These are phyloP conservation scores for Cyprinella venusta DNA, from an alignment of 2,797 vertebrate genomes.

Conservation along the genomic window DNA sequence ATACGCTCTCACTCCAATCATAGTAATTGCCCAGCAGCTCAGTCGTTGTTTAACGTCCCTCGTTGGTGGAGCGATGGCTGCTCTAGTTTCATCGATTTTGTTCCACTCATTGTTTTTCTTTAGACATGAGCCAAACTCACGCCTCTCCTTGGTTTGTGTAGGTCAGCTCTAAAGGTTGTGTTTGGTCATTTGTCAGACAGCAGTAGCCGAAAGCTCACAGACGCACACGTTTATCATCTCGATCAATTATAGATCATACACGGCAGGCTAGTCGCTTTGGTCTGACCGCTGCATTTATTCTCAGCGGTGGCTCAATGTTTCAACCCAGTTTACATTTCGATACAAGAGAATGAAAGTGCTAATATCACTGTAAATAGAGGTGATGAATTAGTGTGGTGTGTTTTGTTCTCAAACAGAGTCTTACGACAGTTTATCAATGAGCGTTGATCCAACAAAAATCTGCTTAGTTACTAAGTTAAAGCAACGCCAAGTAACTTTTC, in stretches of 20 bases:
- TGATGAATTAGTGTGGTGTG: slow-evolving; percentile 44
- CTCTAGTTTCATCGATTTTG: slow-evolving; percentile 75
- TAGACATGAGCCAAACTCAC: slow-evolving; percentile 9
- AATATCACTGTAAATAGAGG: slow-evolving; percentile 53
- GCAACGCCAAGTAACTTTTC: no score
- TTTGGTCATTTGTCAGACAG: slow-evolving; percentile 77
- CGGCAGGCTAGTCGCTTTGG: slow-evolving; percentile 67
- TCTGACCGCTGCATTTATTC: slow-evolving; percentile 67
- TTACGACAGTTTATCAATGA: neutral
- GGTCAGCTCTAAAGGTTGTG: slow-evolving; percentile 78
- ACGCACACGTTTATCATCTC: slow-evolving; percentile 67
- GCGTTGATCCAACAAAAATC: neutral
- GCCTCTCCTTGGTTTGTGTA: slow-evolving; percentile 63
- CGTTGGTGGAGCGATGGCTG: slow-evolving; percentile 73
- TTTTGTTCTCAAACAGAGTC: slow-evolving; percentile 9
- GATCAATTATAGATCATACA: slow-evolving; percentile 76
- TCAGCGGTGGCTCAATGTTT: slow-evolving; percentile 65
- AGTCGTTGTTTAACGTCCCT: slow-evolving; percentile 77
- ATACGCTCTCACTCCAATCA: slow-evolving; percentile 75
- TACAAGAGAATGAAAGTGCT: slow-evolving; percentile 63
- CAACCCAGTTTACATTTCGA: slow-evolving; percentile 54
- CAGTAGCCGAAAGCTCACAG: slow-evolving; percentile 63
- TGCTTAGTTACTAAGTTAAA: neutral
- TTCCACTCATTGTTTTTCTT: slow-evolving; percentile 50
- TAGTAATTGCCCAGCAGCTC: slow-evolving; percentile 76